Base-by-base conservation (phyloP, 1,140 invertebrate genomes). In the Aplysia californica region DNA sequence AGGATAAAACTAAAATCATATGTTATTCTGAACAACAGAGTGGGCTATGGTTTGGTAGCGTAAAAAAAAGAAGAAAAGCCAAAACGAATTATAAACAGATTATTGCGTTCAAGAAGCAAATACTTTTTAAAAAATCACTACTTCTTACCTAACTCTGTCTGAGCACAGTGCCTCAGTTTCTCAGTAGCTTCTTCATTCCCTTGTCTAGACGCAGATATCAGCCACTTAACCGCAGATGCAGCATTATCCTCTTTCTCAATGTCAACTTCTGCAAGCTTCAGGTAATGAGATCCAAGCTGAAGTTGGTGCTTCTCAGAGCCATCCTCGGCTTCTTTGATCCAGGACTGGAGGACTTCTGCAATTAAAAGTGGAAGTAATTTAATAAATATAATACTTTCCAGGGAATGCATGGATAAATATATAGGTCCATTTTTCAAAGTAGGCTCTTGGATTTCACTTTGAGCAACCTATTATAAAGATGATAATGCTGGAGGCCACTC, bases 201-300 rank as follows among this genome's bases (percentile, higher is more conserved):
- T 88, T 97, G 95, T 84, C 96, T 94, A 0, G 96, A 96, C 0
- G 96, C 95, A 89, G 94, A 94, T 21, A 96, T 94, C 5, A 98
- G 87, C 96, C 96, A 97, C 83, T 95, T 94, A 50, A 97, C 93
- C 0, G 95, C 96, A 75, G 93, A 82, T 50, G 92, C 88, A 10
- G 92, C 92, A 89, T 94, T 94, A 83, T 93, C 92, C 15, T 85
- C 82, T 33, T 72, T 64, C 21, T 81, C 79, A 2, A 83, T 74
- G 18, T 72, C 80, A 1, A 81, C 79, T 39, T 87, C 84, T 39
- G 86, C 86, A 15, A 87, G 76, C 21, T 76, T 79, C 35, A 86
- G 76, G 65, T 78, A 85, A 75, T 87, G 82, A 44, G 76, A 55
- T 0, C 83, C 86, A 3, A 87, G 78, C 61, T 75, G 70, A 3